Conservation (phyloP, 2,113 vertebrate species). For the Uria aalge region DNA sequence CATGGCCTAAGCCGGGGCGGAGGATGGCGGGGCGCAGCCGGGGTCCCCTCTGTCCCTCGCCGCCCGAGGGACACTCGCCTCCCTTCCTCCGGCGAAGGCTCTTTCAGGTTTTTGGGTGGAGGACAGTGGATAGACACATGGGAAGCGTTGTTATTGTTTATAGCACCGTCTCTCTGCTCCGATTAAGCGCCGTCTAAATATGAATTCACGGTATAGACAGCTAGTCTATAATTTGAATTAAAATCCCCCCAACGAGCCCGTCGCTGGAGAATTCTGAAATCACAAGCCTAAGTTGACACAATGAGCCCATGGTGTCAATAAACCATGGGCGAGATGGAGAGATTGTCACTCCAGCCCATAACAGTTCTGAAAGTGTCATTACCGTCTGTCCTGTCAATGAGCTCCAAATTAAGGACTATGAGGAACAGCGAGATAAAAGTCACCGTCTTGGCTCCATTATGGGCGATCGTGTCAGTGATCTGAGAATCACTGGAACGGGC, state of each 20-base stretch:
- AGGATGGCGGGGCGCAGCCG: background rate
- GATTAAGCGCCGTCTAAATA: constrained; percentile 42
- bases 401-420: constrained; percentile 68
- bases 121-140: background rate
- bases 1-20: background rate
- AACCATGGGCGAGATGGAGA: constrained; percentile 63
- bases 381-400: constrained; percentile 72
- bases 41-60: background rate
- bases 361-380: constrained; percentile 75
- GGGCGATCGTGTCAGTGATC: constrained; percentile 63
- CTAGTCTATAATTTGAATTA: constrained; percentile 58
- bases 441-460: constrained; percentile 64
- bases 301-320: constrained; percentile 71
- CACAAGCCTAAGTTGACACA: constrained; percentile 70
- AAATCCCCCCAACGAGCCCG: constrained; percentile 27
- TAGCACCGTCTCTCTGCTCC: background rate
- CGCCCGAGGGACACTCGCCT: background rate
- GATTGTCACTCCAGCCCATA: constrained; percentile 70
- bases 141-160: constrained; percentile 26
- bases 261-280: constrained; percentile 63
- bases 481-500: constrained; percentile 52
- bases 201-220: constrained; percentile 39
- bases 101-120: background rate
- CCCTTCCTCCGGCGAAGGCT: background rate
- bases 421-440: constrained; percentile 69